Evolutionary conservation across 2,113 vertebrate species (phyloP), one percentile per base, ranked within the genome.

Genomic region (Eonycteris spelaea): DNA sequence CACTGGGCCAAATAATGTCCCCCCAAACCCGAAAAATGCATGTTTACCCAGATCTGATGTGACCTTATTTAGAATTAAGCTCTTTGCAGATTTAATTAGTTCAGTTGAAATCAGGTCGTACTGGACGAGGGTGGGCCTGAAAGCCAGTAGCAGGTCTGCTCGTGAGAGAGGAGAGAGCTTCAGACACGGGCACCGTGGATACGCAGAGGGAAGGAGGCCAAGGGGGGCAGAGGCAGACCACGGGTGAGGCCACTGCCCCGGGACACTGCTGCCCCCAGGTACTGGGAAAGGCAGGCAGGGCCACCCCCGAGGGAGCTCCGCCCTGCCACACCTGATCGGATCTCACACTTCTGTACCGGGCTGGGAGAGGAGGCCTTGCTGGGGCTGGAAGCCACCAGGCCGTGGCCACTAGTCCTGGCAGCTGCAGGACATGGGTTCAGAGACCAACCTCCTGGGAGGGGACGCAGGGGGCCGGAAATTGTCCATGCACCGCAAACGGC

Each of bases 301-400:
- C 19, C n/a, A 24, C 53, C 40, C 26, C 5, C 0, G 1, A 14
- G 1, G 1, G 6, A 0, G n/a, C 35, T 19, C 0, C 0, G 3
- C 18, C 53, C 43, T 19, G 21, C 30, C 0, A 13, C 11, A 3
- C 53, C 43, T 40, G 40, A 40, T 40, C 18, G 0, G 1, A 0
- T 3, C 28, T 14, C 4, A 21, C 68, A 6, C 45, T 11, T 48
- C 8, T 0, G n/a, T n/a, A n/a, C n/a, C n/a, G n/a, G 6, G 6
- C 28, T 3, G 24, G 0, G 9, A 43, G 48, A 26, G 33, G 5
- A 1, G 5, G 1, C 9, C 0, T 24, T 3, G n/a, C 9, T 73
- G 21, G 10, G 30, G 0, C 24, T 48, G 1, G 63, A n/a, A 30
- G 38, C 53, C 18, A 8, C 7, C 10, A 22, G 28, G 3, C 7